Evolutionary conservation across 2,888 invertebrate species (phyloP).

Genomic region (Drosophila helvetica): DNA sequence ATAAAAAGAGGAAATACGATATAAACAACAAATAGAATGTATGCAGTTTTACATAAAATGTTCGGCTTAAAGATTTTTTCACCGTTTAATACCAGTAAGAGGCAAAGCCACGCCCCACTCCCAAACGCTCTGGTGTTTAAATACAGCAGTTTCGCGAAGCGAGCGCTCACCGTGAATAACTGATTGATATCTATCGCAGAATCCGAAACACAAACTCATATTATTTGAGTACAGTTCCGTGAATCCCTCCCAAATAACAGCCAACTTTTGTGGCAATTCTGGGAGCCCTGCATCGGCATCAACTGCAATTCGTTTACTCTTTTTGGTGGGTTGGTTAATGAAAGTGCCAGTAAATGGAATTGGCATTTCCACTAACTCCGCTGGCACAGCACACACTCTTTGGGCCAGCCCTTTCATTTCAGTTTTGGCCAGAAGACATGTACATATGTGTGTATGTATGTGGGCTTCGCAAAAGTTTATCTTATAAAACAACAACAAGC

Average conservation of each 20-base stretch:
- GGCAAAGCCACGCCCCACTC: not conserved
- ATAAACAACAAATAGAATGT: not conserved
- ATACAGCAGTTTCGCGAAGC: not conserved
- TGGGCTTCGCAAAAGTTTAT: slow-evolving; percentile 69
- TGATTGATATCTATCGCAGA: slow-evolving; percentile 36
- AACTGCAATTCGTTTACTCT: slow-evolving; percentile 44
- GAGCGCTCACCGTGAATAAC: slow-evolving; percentile 26
- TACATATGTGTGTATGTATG: slow-evolving; percentile 34
- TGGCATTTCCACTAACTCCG: slow-evolving; percentile 52
- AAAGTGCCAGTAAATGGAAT: slow-evolving; percentile 77
- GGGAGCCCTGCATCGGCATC: slow-evolving; percentile 16
- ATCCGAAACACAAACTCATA: slow-evolving; percentile 38
- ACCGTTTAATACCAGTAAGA: not conserved
- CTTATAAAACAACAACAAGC: slow-evolving; percentile 79
- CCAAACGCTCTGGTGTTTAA: not conserved
- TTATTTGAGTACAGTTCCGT: slow-evolving; percentile 31
- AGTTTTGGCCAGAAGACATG: slow-evolving; percentile 32
- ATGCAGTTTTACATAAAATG: not conserved
- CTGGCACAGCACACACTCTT: slow-evolving; percentile 12
- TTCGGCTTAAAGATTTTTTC: not conserved
- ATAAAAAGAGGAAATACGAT: no score
- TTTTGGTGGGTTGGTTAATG: slow-evolving; percentile 55
- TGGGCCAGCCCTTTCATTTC: slow-evolving; percentile 23
- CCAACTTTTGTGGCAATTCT: slow-evolving; percentile 28
- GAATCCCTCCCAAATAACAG: slow-evolving; percentile 14